Base-by-base conservation (phyloP, 2,113 vertebrate genomes). In the Emydura subglobosa region DNA sequence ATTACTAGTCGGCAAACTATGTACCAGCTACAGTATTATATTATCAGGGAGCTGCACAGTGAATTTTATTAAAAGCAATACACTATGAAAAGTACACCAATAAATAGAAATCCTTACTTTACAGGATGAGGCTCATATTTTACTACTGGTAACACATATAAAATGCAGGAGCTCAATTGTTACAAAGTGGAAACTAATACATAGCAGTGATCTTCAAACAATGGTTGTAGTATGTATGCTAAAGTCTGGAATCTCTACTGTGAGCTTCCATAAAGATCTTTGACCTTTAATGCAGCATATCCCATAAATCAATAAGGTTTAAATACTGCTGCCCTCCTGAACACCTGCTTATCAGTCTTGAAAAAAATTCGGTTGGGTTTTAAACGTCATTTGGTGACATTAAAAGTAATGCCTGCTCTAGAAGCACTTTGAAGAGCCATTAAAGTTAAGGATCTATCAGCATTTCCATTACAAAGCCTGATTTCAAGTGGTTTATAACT, bases 401-500 rank as follows among this genome's bases (percentile, higher is more conserved):
- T 97, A 95, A 97, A 97, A 97, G 96, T 97, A 97, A 98, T 97
- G 91, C 85, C 93, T 95, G 83, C 96, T 96, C 94, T 96, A 94
- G 95, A 91, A 97, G 96, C 95, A 92, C 96, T 98, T 98, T 95
- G 96, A 98, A 97, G 95, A 94, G 87, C 89, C 86, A 95, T 98
- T 98, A 98, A 98, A 97, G 96, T 97, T 98, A 98, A 98, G 97
- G 50, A 92, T 97, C 97, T 98, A 97, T 98, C 96, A 97, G 94
- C 97, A 95, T 98, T 98, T 97, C 87, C 89, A 97, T 98, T 98
- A 98, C 93, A 97, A 97, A 95, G 82, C 96, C 94, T 97, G 96
- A 97, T 98, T 98, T 98, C 96, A 95, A 97, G 93, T 61, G 79
- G 54, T 98, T 97, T 98, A 97, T 97, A 97, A 80, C 42, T 87